phyloP scores from a whole-genome alignment of 2,113 vertebrate species.

The Rattus rattus region DNA sequence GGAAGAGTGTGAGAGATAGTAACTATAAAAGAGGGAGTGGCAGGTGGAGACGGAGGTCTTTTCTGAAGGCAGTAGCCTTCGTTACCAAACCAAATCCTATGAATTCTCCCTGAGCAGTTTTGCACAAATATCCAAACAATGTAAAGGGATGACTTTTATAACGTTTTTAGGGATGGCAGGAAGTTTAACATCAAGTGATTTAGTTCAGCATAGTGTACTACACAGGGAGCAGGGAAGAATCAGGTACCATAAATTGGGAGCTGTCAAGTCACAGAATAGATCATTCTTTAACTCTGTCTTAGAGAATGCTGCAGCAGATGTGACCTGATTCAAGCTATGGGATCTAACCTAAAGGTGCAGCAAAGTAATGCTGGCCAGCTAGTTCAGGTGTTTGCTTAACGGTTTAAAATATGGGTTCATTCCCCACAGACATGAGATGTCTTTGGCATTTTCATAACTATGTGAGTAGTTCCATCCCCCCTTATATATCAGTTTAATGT shows the following conservation, averaged over 20 bases:
- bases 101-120: not conserved
- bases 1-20: not conserved
- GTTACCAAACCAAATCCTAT: not conserved
- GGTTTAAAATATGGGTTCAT: not conserved
- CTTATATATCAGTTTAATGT: not conserved
- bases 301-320: not conserved
- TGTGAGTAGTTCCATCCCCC: not conserved
- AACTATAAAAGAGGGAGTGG: not conserved
- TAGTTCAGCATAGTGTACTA: not conserved
- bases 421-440: not conserved
- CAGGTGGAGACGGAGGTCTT: not conserved
- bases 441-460: not conserved
- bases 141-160: not conserved
- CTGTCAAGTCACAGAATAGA: not conserved
- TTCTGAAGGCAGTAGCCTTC: not conserved
- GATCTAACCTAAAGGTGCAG: not conserved
- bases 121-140: not conserved
- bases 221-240: not conserved
- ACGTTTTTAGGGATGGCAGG: not conserved
- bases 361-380: slow-evolving; percentile 26
- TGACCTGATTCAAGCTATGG: not conserved
- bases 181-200: not conserved
- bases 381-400: slow-evolving; percentile 21
- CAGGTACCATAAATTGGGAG: not conserved
- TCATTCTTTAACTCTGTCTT: not conserved